These are phyloP conservation scores for Phalangium opilio DNA, from an alignment of 2,888 invertebrate genomes.

Conservation along the genomic window DNA sequence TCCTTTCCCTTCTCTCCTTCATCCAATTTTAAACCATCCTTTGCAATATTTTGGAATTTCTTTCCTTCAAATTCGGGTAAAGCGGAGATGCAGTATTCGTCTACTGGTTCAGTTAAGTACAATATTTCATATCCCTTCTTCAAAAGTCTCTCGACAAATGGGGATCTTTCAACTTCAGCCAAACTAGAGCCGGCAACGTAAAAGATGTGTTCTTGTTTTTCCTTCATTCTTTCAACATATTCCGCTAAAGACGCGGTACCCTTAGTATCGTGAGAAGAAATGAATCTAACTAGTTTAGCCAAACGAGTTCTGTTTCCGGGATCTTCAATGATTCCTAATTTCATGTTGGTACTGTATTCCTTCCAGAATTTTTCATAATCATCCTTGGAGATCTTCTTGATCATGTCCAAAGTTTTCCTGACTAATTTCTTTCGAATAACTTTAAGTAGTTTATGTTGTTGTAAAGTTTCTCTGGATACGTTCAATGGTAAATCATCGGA, in stretches of 20 bases:
- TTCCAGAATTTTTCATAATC: constrained; percentile 93
- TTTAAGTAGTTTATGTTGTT: constrained; percentile 96
- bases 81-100: constrained; percentile 91
- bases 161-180: constrained; percentile 66
- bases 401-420: constrained; percentile 92
- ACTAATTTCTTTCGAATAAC: constrained; percentile 98
- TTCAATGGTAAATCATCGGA: constrained; percentile 97
- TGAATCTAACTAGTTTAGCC: constrained; percentile 84
- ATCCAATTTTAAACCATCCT: constrained; percentile 76
- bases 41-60: constrained; percentile 99
- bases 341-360: constrained; percentile 95
- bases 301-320: constrained; percentile 87
- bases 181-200: constrained; percentile 83
- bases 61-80: constrained; percentile 96
- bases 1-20: constrained; percentile 54
- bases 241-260: constrained; percentile 57
- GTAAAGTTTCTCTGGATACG: constrained; percentile 92
- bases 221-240: constrained; percentile 89
- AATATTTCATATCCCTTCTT: constrained; percentile 90
- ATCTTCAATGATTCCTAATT: constrained; percentile 95
- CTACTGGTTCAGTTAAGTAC: constrained; percentile 87
- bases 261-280: constrained; percentile 51
- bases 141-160: constrained; percentile 86
- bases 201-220: constrained; percentile 84
- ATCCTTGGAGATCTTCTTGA: constrained; percentile 82